phyloP scores from a whole-genome alignment of 2,888 invertebrate genomes.

The Rhingia campestris region DNA sequence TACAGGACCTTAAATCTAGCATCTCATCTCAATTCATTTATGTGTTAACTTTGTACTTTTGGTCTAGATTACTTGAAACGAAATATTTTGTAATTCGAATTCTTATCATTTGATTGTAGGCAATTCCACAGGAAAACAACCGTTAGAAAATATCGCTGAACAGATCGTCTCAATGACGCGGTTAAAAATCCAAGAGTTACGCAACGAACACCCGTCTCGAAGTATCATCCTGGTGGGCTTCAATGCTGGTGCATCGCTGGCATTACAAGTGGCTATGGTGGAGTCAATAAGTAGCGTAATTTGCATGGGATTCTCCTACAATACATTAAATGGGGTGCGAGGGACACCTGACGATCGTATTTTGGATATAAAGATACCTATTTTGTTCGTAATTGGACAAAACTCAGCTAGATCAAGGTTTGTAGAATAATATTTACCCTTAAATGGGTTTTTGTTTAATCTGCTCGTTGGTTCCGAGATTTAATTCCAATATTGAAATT shows the following conservation, averaged over 20 bases:
- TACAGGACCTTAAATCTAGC: neutral
- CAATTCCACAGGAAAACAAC: slow-evolving; percentile 79
- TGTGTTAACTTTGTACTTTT: too few species aligned
- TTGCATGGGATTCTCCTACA: slow-evolving; percentile 90
- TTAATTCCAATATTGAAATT: too few species aligned
- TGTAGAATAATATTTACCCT: neutral
- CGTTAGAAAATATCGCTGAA: slow-evolving; percentile 84
- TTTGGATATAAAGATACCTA: slow-evolving; percentile 88
- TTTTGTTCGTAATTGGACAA: slow-evolving; percentile 91
- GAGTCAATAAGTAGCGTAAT: slow-evolving; percentile 89
- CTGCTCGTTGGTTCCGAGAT: too few species aligned
- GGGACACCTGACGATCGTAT: slow-evolving; percentile 90
- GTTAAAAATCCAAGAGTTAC: slow-evolving; percentile 88
- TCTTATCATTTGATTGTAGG: slow-evolving; percentile 69
- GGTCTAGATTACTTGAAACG: too few species aligned
- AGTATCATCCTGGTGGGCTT: slow-evolving; percentile 91
- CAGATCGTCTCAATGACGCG: slow-evolving; percentile 87
- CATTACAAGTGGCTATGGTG: slow-evolving; percentile 88
- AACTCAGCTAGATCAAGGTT: slow-evolving; percentile 86
- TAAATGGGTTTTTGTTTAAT: too few species aligned
- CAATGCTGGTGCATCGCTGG: slow-evolving; percentile 89
- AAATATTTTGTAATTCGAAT: too few species aligned
- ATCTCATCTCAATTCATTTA: too few species aligned
- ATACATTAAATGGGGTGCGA: slow-evolving; percentile 88
- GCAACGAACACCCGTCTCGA: slow-evolving; percentile 86